Evolutionary conservation across 2,888 invertebrate species (phyloP).

Genomic region (Sclerodermus sp.): DNA sequence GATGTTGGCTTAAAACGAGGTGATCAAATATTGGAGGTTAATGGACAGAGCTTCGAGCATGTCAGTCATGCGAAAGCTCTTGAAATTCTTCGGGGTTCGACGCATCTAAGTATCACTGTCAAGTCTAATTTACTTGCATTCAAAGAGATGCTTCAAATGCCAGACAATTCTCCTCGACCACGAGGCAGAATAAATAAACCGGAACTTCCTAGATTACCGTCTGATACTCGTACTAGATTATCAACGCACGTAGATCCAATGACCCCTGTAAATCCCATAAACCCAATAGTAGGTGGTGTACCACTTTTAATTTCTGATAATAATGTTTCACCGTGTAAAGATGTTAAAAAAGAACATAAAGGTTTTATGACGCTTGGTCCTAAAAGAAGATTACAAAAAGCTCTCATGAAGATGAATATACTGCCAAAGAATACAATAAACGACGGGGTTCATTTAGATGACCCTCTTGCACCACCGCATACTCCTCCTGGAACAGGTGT

Average conservation of each 20-base stretch:
- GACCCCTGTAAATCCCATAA: constrained; percentile 41
- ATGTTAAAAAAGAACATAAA: constrained; percentile 65
- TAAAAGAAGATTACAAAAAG: constrained; percentile 80
- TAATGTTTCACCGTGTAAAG: constrained; percentile 56
- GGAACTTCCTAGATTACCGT: constrained; percentile 59
- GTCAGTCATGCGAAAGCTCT: constrained; percentile 89
- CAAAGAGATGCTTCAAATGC: constrained; percentile 73
- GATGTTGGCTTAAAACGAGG: constrained; percentile 95
- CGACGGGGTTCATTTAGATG: constrained; percentile 69
- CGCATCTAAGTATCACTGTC: constrained; percentile 94
- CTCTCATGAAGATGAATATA: constrained; percentile 87
- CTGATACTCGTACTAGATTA: constrained; percentile 72
- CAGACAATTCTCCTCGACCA: constrained; percentile 80
- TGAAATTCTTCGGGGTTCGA: constrained; percentile 90
- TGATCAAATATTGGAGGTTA: constrained; percentile 97
- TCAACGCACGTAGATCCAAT: constrained; percentile 75
- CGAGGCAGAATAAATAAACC: constrained; percentile 62
- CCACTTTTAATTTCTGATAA: constrained; percentile 50
- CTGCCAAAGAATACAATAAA: constrained; percentile 80
- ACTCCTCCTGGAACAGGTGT: constrained; percentile 55
- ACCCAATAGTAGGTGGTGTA: constrained; percentile 46
- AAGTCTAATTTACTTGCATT: constrained; percentile 90
- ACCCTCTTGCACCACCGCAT: constrained; percentile 62
- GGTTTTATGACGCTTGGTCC: constrained; percentile 89
- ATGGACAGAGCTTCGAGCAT: constrained; percentile 94